phyloP scores from a whole-genome alignment of 37 sponge, comb jelly and placozoan genomes.

The Ianthella basta region DNA sequence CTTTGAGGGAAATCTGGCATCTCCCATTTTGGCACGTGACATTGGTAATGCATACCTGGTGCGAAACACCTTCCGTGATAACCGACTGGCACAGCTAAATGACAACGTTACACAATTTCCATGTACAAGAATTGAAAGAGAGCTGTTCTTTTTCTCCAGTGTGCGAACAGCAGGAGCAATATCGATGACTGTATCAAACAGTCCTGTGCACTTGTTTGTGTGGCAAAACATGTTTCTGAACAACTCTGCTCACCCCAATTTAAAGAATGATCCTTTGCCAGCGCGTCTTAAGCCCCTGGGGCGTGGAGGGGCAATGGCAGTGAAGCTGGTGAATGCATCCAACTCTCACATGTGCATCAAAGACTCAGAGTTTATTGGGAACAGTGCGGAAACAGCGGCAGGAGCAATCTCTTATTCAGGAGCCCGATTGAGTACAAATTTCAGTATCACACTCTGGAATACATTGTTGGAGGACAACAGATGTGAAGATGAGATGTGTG shows the following conservation, averaged over 20 bases:
- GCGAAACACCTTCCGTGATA: not conserved
- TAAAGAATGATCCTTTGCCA: not conserved
- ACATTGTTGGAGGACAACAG: not conserved
- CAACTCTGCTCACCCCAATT: slow-evolving; percentile 18
- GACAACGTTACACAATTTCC: not conserved
- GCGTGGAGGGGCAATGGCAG: not conserved
- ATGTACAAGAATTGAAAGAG: not conserved
- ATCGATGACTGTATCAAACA: not conserved
- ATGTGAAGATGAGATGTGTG: not conserved
- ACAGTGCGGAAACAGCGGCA: slow-evolving; percentile 5
- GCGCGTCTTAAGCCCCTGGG: not conserved
- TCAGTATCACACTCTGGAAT: not conserved
- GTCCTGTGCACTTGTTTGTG: not conserved
- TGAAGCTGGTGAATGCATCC: not conserved
- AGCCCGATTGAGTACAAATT: not conserved
- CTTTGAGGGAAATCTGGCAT: slow-evolving; percentile 25
- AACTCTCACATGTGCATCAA: slow-evolving; percentile 4
- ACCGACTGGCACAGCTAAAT: not conserved
- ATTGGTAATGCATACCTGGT: not conserved
- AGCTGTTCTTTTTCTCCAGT: not conserved
- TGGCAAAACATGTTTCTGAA: slow-evolving; percentile 1
- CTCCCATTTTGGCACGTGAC: not conserved
- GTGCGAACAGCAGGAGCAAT: slow-evolving; percentile 5
- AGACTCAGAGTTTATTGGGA: not conserved
- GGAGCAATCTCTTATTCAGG: not conserved